Evolutionary conservation across 2,888 invertebrate species (phyloP), one percentile per base, ranked within the genome.

Genomic region (Lasioglossum villosulum): DNA sequence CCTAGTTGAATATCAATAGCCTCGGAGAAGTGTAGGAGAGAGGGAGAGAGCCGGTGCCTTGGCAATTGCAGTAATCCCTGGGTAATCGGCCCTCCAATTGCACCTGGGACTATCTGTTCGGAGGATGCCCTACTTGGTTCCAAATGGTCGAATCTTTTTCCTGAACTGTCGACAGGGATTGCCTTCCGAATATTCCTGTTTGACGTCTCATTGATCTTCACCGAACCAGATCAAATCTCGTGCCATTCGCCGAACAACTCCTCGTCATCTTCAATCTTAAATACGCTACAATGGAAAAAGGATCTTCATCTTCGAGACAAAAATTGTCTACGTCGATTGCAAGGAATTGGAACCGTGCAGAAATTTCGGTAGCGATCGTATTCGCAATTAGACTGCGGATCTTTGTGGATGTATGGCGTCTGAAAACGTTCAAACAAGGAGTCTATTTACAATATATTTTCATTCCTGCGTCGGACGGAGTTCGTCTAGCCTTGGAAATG

Each of bases 1-100:
- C 79, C 92, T 90, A 89, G 90, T 92, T 92, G 92, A 93, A 93
- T 93, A 93, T 93, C 92, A 93, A 93, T 93, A 92, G 83, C 82
- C 83, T 90, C 87, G 91, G 90, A 92, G 90, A 92, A 93, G 87
- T 88, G 86, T 88, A 78, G 89, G 82, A 84, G 83, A 78, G 59
- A 34, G 34, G 8, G 63, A 16, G 66, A 23, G 66, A 37, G 19
- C 34, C 83, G 80, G 90, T 86, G 89, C 89, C 82, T 86, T 90
- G 79, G 87, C 91, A 90, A 91, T 92, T 90, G 90, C 90, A 91
- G 90, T 90, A 93, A 92, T 93, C 91, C 89, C 90, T 78, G 86
- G 90, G 89, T 93, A 92, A 93, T 93, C 90, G 91, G 75, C 79
- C 86, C 80, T 86, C 88, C 91, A 90, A 91, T 90, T 91, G 90